A percentile compares a stretch with the other conserved stretches of the same genome.
These are phyloP conservation scores for Halichoerus grypus DNA, from an alignment of 2,113 vertebrate genomes.

Conservation along the genomic window DNA sequence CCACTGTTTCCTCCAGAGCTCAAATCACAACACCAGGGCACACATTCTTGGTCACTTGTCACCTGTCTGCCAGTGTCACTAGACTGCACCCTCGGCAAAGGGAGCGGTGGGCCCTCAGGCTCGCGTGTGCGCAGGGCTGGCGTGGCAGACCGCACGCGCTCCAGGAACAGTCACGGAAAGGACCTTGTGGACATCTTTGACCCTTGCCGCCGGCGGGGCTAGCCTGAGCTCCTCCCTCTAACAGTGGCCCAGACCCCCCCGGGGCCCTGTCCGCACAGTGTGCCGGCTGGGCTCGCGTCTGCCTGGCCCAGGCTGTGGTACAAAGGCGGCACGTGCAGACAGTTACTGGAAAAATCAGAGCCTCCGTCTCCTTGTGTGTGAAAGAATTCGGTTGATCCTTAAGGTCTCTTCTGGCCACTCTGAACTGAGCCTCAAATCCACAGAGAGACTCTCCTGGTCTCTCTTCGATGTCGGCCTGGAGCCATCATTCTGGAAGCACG, in stretches of 20 bases:
- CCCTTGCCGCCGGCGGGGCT: neutral
- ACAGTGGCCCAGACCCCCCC: rapidly evolving
- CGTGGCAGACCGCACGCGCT: rapidly evolving
- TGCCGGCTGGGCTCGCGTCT: rapidly evolving
- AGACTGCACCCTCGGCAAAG: neutral
- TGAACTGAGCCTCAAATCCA: neutral
- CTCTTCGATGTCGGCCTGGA: neutral
- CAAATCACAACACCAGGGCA: neutral
- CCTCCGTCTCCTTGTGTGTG: neutral
- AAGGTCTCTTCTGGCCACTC: neutral
- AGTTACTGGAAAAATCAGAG: neutral
- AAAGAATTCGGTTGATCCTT: neutral
- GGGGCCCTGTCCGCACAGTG: neutral
- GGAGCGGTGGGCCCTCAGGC: neutral
- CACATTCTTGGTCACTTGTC: neutral
- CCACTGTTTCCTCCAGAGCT: neutral
- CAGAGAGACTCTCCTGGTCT: neutral
- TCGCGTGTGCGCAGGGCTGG: neutral
- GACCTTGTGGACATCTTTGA: neutral
- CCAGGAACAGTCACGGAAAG: neutral
- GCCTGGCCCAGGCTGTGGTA: neutral
- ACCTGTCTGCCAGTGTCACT: neutral
- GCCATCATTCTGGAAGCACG: neutral
- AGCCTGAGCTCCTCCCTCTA: neutral
- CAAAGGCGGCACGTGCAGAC: rapidly evolving